Conservation (phyloP, 2,888 invertebrate species). For the Aphidoletes aphidimyza region DNA sequence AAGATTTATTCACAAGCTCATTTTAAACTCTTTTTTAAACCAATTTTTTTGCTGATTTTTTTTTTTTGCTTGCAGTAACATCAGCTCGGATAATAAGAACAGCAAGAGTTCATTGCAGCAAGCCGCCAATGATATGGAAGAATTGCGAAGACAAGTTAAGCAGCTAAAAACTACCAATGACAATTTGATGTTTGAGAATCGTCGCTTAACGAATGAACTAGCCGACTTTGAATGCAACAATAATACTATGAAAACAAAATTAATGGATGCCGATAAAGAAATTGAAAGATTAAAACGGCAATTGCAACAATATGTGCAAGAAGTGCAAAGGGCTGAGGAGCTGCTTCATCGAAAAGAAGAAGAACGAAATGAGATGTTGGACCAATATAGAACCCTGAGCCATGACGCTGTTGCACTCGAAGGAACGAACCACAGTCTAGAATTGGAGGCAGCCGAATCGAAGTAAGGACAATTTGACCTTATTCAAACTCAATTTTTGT, state of each 20-base stretch:
- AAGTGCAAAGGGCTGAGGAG: slow-evolving; percentile 83
- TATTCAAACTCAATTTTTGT: slow-evolving; percentile 55
- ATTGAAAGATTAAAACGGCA: slow-evolving; percentile 79
- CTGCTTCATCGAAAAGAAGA: slow-evolving; percentile 79
- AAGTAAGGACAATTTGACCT: too few species aligned
- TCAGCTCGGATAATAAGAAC: slow-evolving; percentile 61
- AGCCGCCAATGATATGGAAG: slow-evolving; percentile 64
- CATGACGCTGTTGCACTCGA: slow-evolving; percentile 81
- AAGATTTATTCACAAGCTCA: slow-evolving; percentile 55
- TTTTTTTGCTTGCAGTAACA: slow-evolving; percentile 60
- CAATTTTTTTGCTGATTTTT: neutral
- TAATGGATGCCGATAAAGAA: slow-evolving; percentile 76
- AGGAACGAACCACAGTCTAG: slow-evolving; percentile 82
- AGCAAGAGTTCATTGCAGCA: slow-evolving; percentile 63
- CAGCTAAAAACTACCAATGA: slow-evolving; percentile 64
- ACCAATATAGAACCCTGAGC: slow-evolving; percentile 81
- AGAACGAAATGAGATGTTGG: slow-evolving; percentile 82
- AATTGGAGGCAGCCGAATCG: slow-evolving; percentile 79
- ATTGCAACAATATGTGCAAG: slow-evolving; percentile 82
- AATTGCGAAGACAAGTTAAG: slow-evolving; percentile 63
- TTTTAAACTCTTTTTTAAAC: slow-evolving; percentile 30
- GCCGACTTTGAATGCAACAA: slow-evolving; percentile 73
- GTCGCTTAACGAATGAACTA: slow-evolving; percentile 79
- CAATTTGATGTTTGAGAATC: slow-evolving; percentile 64
- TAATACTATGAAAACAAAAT: slow-evolving; percentile 73